Evolutionary conservation across 2,797 vertebrate species (phyloP).

Genomic region (Tapirus indicus): DNA sequence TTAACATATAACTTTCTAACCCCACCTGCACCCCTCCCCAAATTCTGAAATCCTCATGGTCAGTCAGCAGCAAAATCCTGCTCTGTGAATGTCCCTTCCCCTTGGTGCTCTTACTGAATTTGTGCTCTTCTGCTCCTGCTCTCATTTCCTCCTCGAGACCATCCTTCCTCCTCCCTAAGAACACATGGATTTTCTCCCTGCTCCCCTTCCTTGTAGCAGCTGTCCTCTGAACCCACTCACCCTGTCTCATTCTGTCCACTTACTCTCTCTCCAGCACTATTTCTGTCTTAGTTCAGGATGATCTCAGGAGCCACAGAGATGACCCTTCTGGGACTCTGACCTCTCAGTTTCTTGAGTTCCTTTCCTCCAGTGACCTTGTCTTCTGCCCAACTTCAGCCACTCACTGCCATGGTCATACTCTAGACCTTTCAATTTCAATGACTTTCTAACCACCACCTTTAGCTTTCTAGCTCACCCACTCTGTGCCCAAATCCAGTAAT

Average conservation of each 20-base stretch:
- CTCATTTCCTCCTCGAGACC: background rate
- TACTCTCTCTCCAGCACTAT: background rate
- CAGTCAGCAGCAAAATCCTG: background rate
- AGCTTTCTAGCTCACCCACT: background rate
- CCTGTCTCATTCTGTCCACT: background rate
- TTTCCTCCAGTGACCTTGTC: background rate
- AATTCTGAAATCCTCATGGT: background rate
- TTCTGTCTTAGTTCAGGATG: background rate
- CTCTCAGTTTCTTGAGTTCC: background rate
- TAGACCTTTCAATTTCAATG: background rate
- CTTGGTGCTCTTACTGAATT: background rate
- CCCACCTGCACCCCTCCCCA: no score
- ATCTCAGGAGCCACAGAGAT: background rate
- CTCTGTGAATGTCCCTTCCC: background rate
- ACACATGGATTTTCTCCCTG: background rate
- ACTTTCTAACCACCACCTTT: background rate
- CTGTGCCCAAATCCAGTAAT: background rate
- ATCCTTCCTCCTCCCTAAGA: background rate
- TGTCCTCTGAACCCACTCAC: background rate
- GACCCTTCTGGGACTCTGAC: background rate
- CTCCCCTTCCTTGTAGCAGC: background rate
- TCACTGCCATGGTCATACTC: background rate
- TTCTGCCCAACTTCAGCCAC: background rate
- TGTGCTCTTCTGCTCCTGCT: background rate
- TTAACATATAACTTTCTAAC: background rate